A percentile compares a stretch with the other conserved stretches of the same genome.
Evolutionary conservation across 2,888 invertebrate species (phyloP).

Genomic region (Eledone cirrhosa): DNA sequence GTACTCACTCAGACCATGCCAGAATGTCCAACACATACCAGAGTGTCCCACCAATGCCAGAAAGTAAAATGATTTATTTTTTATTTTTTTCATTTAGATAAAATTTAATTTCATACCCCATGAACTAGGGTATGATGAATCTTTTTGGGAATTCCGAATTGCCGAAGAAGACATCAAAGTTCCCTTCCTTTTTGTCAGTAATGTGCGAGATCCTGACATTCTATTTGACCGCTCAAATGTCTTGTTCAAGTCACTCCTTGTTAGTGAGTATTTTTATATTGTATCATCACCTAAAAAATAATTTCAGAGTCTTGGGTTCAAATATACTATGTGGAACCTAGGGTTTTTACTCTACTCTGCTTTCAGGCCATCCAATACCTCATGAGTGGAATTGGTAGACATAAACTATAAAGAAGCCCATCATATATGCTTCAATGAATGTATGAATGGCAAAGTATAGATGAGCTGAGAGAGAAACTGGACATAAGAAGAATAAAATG

Average conservation of each 20-base stretch:
- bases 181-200: slow-evolving; percentile 74
- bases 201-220: slow-evolving; percentile 74
- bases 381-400: too few species aligned
- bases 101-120: slow-evolving; percentile 75
- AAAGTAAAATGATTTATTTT: background rate
- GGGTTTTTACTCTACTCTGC: too few species aligned
- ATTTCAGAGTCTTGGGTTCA: too few species aligned
- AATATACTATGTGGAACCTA: too few species aligned
- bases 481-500: too few species aligned
- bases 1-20: background rate
- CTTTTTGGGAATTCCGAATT: slow-evolving; percentile 75
- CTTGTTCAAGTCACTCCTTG: slow-evolving; percentile 73
- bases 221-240: slow-evolving; percentile 73
- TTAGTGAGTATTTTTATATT: slow-evolving; percentile 66
- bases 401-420: too few species aligned
- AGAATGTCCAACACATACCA: background rate
- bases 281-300: too few species aligned
- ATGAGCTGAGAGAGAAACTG: too few species aligned
- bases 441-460: too few species aligned
- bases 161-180: slow-evolving; percentile 71
- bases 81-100: slow-evolving; percentile 60
- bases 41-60: background rate
- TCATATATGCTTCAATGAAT: too few species aligned
- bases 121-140: slow-evolving; percentile 74
- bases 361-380: too few species aligned